Conservation (phyloP, 2,888 invertebrate species). For the Hyposoter didymator region DNA sequence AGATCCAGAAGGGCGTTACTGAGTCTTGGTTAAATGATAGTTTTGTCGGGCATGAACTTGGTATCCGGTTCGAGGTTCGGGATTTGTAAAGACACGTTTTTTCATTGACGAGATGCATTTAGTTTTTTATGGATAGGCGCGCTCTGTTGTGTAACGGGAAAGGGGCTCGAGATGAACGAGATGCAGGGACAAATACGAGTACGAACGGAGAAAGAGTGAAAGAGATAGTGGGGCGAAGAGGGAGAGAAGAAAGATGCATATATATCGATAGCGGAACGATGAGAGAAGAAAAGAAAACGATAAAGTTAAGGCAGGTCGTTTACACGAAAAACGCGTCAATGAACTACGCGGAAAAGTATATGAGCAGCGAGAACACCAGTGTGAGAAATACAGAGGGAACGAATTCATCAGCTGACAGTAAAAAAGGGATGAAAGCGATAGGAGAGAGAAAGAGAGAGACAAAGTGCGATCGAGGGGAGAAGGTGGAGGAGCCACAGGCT, state of each 20-base stretch:
- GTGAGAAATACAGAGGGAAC: conserved; percentile 42
- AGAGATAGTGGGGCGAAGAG: conserved; percentile 16
- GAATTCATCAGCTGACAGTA: conserved; percentile 52
- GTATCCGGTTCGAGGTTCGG: not conserved
- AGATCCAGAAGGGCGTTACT: no score
- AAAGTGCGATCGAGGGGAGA: conserved; percentile 22
- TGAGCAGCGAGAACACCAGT: conserved; percentile 38
- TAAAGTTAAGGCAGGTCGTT: conserved; percentile 69
- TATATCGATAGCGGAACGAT: conserved; percentile 40
- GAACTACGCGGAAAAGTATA: conserved; percentile 68
- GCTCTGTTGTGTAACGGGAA: not conserved
- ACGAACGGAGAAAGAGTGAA: not conserved
- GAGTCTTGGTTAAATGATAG: no score
- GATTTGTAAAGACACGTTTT: not conserved
- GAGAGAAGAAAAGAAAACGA: conserved; percentile 50
- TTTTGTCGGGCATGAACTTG: not conserved
- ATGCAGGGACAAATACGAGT: not conserved
- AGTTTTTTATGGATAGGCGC: not conserved
- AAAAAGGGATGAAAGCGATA: conserved; percentile 56
- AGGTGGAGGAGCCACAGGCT: conserved; percentile 49
- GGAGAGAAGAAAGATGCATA: conserved; percentile 23
- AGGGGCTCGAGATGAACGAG: conserved; percentile 28
- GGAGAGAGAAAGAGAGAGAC: conserved; percentile 3
- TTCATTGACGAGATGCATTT: not conserved
- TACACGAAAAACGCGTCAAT: conserved; percentile 66